A percentile compares a stretch with the other conserved stretches of the same genome.
phyloP scores from a whole-genome alignment of 2,797 vertebrate species.

The Nyctibius grandis region DNA sequence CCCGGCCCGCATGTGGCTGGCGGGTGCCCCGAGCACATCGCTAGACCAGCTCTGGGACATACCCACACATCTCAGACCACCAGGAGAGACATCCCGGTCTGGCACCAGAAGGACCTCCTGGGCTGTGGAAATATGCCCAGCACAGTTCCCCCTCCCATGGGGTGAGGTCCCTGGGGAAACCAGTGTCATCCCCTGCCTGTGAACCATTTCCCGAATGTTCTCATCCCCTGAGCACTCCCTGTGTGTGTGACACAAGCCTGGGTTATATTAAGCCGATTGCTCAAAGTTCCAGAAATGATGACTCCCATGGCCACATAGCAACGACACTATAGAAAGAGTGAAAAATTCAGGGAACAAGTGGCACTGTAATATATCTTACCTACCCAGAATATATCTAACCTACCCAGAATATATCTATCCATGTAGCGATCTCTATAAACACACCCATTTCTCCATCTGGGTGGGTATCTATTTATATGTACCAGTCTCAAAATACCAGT shows the following conservation, averaged over 20 bases:
- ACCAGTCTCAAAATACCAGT: neutral
- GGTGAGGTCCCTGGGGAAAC: neutral
- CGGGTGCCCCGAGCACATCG: neutral
- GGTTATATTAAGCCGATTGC: neutral
- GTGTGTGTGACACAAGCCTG: neutral
- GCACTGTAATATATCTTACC: neutral
- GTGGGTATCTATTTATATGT: neutral
- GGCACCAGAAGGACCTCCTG: neutral
- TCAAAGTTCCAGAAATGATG: neutral
- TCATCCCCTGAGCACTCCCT: neutral
- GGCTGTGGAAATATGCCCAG: neutral
- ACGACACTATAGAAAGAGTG: neutral
- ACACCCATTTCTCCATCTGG: slow-evolving; percentile 10
- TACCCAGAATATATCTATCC: neutral
- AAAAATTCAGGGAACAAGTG: neutral
- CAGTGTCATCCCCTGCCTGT: neutral
- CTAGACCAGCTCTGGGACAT: neutral
- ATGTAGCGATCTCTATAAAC: neutral
- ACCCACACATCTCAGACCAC: neutral
- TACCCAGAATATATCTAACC: neutral
- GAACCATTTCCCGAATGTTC: neutral
- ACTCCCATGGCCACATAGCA: neutral
- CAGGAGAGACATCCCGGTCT: neutral
- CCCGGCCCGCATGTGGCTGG: accelerated
- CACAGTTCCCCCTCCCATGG: neutral